phyloP scores from a whole-genome alignment of 1,140 invertebrate species.

The Megalopta genalis region DNA sequence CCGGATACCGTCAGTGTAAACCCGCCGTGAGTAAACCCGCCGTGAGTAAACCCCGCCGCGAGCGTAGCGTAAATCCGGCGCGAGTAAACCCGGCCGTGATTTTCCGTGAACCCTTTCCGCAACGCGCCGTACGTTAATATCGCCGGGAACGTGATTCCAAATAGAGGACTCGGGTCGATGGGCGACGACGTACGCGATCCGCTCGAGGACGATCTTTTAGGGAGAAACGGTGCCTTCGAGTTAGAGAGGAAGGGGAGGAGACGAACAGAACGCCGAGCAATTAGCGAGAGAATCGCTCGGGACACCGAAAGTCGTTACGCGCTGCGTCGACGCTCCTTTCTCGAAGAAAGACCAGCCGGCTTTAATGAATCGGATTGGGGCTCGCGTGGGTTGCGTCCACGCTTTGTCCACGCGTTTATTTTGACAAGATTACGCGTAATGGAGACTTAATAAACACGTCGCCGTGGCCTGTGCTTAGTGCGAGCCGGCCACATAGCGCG shows the following conservation, averaged over 20 bases:
- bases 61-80: no score
- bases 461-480: not conserved
- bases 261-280: not conserved
- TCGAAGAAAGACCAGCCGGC: slow-evolving; percentile 43
- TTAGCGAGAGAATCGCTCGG: not conserved
- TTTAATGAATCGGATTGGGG: slow-evolving; percentile 51
- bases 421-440: slow-evolving; percentile 41
- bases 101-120: no score
- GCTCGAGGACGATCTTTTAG: no score
- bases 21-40: slow-evolving; percentile 15
- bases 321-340: slow-evolving; percentile 18
- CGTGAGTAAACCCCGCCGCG: no score
- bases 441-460: slow-evolving; percentile 24
- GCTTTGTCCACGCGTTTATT: slow-evolving; percentile 29
- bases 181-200: no score
- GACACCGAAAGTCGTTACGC: slow-evolving; percentile 13
- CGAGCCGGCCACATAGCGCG: not conserved
- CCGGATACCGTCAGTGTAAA: slow-evolving; percentile 10
- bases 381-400: slow-evolving; percentile 22
- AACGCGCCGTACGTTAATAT: no score
- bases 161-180: no score
- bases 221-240: no score
- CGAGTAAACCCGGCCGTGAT: no score
- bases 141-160: no score
- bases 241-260: no score